phyloP scores from a whole-genome alignment of 2,113 vertebrate genomes.

The Solea solea region DNA sequence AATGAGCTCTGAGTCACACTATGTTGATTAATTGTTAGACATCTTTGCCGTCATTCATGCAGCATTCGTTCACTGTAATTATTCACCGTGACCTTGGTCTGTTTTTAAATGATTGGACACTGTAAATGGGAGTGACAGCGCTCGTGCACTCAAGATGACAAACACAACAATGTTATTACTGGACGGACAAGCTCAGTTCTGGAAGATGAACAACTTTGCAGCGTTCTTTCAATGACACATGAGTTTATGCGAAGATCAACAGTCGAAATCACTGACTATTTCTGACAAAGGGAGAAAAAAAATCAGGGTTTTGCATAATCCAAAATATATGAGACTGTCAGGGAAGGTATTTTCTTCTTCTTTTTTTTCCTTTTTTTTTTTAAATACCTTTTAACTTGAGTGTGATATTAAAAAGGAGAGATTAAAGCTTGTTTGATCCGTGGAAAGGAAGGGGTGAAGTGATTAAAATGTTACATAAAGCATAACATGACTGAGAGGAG shows the following conservation, averaged over 20 bases:
- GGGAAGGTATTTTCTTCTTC: conserved; percentile 1
- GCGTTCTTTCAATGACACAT: conserved; percentile 17
- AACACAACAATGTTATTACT: conserved; percentile 6
- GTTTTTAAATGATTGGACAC: conserved; percentile 15
- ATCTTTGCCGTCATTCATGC: conserved; percentile 21
- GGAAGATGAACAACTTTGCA: conserved; percentile 18
- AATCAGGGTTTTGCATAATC: not conserved
- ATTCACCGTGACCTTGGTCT: conserved; percentile 23
- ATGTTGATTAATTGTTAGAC: conserved; percentile 18
- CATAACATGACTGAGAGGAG: conserved; percentile 37
- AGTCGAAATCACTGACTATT: conserved; percentile 1
- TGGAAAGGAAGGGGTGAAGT: conserved; percentile 21
- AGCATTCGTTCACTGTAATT: not conserved
- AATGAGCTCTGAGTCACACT: conserved; percentile 13
- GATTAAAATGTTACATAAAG: conserved; percentile 48
- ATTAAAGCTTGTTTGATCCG: not conserved
- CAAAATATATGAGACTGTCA: conserved; percentile 5
- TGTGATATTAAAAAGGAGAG: not conserved
- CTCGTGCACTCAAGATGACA: conserved; percentile 2
- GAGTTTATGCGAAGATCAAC: conserved; percentile 1
- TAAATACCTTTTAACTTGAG: conserved; percentile 13
- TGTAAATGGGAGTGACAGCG: conserved; percentile 2
- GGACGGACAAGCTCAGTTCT: not conserved
- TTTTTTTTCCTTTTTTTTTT: not conserved
- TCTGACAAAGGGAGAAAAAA: not conserved